These are phyloP conservation scores for Lasioglossum calceatum DNA, from an alignment of 2,888 invertebrate genomes.

Conservation along the genomic window DNA sequence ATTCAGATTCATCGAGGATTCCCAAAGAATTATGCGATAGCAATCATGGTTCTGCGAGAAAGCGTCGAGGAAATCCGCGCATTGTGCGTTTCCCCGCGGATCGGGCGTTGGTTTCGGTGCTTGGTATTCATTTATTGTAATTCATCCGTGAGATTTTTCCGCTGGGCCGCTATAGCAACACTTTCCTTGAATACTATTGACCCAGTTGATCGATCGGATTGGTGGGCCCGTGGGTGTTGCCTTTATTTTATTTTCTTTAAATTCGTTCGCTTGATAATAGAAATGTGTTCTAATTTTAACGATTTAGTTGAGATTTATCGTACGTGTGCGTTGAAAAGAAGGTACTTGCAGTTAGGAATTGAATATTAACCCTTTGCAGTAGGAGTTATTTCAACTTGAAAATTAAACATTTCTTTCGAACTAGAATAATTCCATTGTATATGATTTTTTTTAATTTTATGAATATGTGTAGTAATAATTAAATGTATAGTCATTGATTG, in stretches of 20 bases:
- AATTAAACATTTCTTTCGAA: too few species aligned
- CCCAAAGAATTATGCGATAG: conserved; percentile 54
- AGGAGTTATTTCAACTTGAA: too few species aligned
- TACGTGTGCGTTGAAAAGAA: too few species aligned
- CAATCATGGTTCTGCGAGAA: conserved; percentile 36
- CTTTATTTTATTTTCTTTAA: neutral
- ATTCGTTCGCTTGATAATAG: too few species aligned
- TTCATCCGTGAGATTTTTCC: neutral
- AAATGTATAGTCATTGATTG: too few species aligned
- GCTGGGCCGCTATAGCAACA: neutral
- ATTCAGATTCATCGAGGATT: conserved; percentile 38
- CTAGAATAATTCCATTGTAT: too few species aligned
- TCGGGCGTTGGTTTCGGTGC: neutral
- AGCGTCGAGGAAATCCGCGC: conserved; percentile 17
- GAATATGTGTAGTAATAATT: too few species aligned
- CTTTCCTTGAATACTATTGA: conserved; percentile 1
- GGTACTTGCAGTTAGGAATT: neutral
- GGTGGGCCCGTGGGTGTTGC: conserved; percentile 13
- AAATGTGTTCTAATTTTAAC: too few species aligned
- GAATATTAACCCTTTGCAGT: neutral
- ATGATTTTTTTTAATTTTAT: too few species aligned
- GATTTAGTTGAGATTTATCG: too few species aligned
- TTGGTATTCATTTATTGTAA: neutral
- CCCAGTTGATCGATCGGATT: neutral
- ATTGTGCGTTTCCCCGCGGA: neutral